These are phyloP conservation scores for Venturia canescens DNA, from an alignment of 1,140 invertebrate species.

Conservation along the genomic window DNA sequence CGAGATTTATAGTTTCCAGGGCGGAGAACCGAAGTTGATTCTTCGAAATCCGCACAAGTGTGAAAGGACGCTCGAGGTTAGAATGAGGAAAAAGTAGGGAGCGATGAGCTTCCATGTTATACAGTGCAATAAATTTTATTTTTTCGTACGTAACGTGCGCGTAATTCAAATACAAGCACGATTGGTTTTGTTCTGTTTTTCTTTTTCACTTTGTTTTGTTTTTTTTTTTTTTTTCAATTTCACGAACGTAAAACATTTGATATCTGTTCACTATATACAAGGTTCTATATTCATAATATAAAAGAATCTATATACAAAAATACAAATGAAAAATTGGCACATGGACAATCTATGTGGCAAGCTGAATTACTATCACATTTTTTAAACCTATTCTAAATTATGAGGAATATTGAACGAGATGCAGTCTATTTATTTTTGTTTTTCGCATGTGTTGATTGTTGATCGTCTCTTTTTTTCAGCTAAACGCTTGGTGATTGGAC, in stretches of 20 bases:
- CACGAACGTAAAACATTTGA: conserved; percentile 31
- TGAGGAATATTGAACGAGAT: conserved; percentile 8
- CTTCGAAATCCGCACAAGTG: conserved; percentile 1
- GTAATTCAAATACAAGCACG: conserved; percentile 40
- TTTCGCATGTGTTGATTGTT: conserved; percentile 15
- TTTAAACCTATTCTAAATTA: background rate
- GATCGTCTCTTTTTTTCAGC: background rate
- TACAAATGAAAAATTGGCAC: conserved; percentile 73
- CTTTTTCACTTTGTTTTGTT: background rate
- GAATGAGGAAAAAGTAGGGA: conserved; percentile 21
- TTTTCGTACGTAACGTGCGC: conserved; percentile 35
- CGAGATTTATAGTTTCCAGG: conserved; percentile 49
- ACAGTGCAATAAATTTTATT: conserved; percentile 52
- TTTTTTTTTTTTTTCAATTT: background rate
- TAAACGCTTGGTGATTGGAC: background rate
- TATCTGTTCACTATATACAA: conserved; percentile 53
- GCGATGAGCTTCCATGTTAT: conserved; percentile 19
- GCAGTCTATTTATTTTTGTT: conserved; percentile 30
- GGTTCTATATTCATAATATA: background rate
- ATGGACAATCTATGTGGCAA: conserved; percentile 62
- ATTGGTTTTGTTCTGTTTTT: background rate
- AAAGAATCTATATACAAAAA: conserved; percentile 69
- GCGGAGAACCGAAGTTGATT: background rate
- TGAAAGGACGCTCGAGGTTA: conserved; percentile 1
- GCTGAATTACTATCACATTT: conserved; percentile 61